Conservation (phyloP, 1,140 invertebrate genomes). For the Andrena cerasifolii region DNA sequence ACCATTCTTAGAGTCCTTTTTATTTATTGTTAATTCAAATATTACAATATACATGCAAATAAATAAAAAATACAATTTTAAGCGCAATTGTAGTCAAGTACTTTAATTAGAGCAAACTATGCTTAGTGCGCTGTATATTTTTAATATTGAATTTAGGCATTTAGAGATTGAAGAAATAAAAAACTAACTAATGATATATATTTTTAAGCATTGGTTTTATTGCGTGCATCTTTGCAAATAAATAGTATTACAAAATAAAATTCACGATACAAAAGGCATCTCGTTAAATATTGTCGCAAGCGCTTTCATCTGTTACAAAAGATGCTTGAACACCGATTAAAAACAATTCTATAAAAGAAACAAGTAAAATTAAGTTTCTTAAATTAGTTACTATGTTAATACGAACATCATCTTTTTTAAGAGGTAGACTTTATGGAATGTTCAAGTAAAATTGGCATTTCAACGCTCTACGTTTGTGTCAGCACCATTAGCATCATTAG, state of each 20-base stretch:
- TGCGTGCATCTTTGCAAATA: constrained; percentile 3
- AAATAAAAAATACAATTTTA: too few relatives aligned
- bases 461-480: neutral
- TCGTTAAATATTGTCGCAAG: constrained; percentile 6
- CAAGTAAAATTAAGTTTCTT: neutral
- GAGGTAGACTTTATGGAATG: constrained; percentile 41
- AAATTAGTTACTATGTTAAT: neutral
- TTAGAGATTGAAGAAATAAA: neutral
- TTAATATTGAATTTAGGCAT: neutral
- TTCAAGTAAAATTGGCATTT: neutral
- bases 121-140: neutral
- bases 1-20: too few relatives aligned
- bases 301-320: too few relatives aligned
- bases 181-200: neutral
- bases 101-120: too few relatives aligned
- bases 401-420: neutral
- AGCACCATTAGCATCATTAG: neutral
- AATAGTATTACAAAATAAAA: constrained; percentile 32
- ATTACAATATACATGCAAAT: too few relatives aligned
- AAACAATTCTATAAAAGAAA: neutral
- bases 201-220: constrained; percentile 5
- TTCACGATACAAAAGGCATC: constrained; percentile 7
- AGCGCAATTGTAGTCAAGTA: too few relatives aligned
- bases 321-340: neutral
- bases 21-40: too few relatives aligned